These are phyloP conservation scores for Ormyrus pomaceus DNA, from an alignment of 2,888 invertebrate species.

Conservation along the genomic window DNA sequence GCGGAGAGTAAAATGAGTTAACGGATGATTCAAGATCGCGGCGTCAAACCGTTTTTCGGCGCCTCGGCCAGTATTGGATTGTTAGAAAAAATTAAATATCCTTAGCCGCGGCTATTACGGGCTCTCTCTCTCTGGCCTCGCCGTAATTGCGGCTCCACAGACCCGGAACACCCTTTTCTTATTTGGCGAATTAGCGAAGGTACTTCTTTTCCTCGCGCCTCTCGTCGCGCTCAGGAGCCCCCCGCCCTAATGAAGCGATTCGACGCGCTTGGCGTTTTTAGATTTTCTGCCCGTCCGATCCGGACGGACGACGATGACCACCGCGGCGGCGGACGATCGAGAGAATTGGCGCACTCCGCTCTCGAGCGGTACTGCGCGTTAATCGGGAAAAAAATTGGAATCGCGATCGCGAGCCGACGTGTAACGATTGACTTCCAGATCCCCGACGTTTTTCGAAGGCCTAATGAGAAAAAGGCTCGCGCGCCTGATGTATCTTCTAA, in stretches of 20 bases:
- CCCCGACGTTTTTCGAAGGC: too few relatives aligned
- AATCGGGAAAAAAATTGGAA: background rate
- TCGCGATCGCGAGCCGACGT: too few relatives aligned
- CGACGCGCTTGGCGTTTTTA: conserved; percentile 45
- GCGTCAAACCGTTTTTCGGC: too few relatives aligned
- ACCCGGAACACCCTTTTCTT: conserved; percentile 56
- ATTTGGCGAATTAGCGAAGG: conserved; percentile 51
- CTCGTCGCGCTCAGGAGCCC: background rate
- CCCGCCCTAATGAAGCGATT: conserved; percentile 23
- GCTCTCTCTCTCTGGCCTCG: background rate
- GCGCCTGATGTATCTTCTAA: too few relatives aligned
- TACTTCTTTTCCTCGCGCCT: conserved; percentile 26
- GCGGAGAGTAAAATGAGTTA: too few relatives aligned
- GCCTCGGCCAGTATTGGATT: too few relatives aligned
- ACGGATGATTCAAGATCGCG: too few relatives aligned
- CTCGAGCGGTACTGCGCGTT: conserved; percentile 7
- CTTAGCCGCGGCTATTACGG: too few relatives aligned
- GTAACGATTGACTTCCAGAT: too few relatives aligned
- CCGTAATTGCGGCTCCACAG: conserved; percentile 57
- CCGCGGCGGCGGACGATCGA: background rate
- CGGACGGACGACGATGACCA: background rate
- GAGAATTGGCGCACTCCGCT: background rate
- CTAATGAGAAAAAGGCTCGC: too few relatives aligned
- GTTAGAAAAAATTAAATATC: too few relatives aligned
- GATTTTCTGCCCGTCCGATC: conserved; percentile 39